phyloP scores from a whole-genome alignment of 2,888 invertebrate genomes.

The Scrobipalpa costella region DNA sequence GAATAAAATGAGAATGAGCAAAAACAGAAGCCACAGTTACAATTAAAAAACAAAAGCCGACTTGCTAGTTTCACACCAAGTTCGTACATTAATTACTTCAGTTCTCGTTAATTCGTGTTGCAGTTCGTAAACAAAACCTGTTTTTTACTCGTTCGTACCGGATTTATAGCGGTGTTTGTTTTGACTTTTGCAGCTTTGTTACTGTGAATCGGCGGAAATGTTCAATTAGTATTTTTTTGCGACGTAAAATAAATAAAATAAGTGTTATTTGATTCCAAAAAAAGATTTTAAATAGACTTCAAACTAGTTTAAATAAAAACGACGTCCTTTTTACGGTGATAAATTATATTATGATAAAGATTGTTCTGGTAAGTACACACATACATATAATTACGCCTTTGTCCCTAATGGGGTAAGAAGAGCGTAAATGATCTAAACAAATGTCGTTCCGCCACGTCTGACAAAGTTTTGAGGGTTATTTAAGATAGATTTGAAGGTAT shows the following conservation, averaged over 20 bases:
- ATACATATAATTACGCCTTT: no score
- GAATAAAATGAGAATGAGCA: no score
- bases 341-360: not conserved
- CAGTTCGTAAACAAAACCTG: conserved; percentile 21
- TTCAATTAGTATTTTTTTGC: not conserved
- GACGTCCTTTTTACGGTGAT: no score
- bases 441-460: no score
- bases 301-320: no score
- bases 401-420: no score
- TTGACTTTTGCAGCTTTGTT: not conserved
- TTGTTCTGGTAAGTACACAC: no score
- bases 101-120: conserved; percentile 6
- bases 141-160: conserved; percentile 5
- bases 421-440: no score
- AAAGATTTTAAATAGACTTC: no score
- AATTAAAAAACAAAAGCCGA: not conserved
- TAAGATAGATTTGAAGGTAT: no score
- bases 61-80: conserved; percentile 7
- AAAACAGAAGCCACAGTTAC: not conserved
- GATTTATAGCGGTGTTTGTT: conserved; percentile 18
- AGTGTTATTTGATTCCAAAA: not conserved
- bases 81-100: conserved; percentile 17
- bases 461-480: no score
- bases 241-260: not conserved
- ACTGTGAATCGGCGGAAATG: not conserved